Evolutionary conservation across 1,140 invertebrate genomes (phyloP), one percentile per base, ranked within the genome.

Genomic region (Diprion similis): DNA sequence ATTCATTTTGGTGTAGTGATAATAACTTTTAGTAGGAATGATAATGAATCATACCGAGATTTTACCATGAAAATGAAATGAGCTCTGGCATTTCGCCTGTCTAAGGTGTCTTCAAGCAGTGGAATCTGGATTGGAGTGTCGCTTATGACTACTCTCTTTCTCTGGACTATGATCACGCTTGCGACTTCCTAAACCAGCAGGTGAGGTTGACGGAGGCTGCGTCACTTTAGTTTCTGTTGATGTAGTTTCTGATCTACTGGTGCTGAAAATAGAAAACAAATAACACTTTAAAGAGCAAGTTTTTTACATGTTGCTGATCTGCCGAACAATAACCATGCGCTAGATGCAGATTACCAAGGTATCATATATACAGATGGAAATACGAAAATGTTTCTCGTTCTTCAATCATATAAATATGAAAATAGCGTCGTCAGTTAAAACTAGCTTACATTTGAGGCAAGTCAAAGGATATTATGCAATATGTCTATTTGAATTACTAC

Each of bases 111-210:
- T 59, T 59, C 72, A 10, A 51, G 73, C 76, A 75, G 82, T 78
- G 78, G 75, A 83, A 79, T 76, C 51, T 11, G 79, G 70, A 70
- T 77, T 78, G 66, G 76, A 68, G 73, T 82, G 82, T 76, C 86
- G 84, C 72, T 86, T 87, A 70, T 80, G 81, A 66, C 67, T 82
- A 67, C 74, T 74, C 73, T 85, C 79, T 67, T 66, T 68, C 66
- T 78, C 81, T 6, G 82, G 83, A 71, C 81, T 84, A 73, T 80
- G 85, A 71, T 86, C 84, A n/a, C 85, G 83, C 79, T 87, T 87
- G 67, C 84, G 78, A 45, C 70, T 76, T 51, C 73, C 71, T 19
- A 76, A 70, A 47, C 70, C 68, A 45, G 70, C 77, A 4, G 73
- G 45, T 15, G 75, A 66, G 1, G 74, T 51, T 51, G 76, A 17